phyloP scores from a whole-genome alignment of 2,113 vertebrate genomes.

The Athene noctua region DNA sequence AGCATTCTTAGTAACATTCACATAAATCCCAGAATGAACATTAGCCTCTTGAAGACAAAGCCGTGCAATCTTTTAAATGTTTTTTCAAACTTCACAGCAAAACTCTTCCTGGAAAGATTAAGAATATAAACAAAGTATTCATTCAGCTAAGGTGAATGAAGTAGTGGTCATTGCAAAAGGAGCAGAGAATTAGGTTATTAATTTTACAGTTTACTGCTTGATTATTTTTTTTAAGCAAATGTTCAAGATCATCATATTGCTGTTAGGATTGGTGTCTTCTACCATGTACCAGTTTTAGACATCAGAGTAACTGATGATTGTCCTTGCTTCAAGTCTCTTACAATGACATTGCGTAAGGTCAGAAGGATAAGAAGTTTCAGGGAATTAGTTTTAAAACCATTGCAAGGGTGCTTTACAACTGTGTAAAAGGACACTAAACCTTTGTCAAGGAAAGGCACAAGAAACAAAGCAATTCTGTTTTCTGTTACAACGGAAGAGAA shows the following conservation, averaged over 20 bases:
- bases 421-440: neutral
- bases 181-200: neutral
- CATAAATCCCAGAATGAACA: neutral
- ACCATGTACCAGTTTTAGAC: neutral
- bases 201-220: neutral
- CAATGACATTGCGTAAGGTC: neutral
- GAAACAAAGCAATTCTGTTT: neutral
- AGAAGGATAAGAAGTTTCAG: neutral
- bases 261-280: neutral
- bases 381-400: neutral
- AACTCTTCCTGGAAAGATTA: neutral
- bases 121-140: neutral
- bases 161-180: neutral
- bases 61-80: neutral
- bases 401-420: neutral
- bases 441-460: neutral
- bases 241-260: neutral
- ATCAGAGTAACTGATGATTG: neutral
- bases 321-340: neutral
- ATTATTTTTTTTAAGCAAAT: neutral
- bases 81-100: neutral
- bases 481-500: neutral
- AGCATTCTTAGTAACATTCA: neutral
- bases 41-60: neutral
- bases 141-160: neutral